A percentile compares a stretch with the other conserved stretches of the same genome.
Evolutionary conservation across 2,797 vertebrate genomes (phyloP).

Genomic region (Paratrypauchen microcephalus): DNA sequence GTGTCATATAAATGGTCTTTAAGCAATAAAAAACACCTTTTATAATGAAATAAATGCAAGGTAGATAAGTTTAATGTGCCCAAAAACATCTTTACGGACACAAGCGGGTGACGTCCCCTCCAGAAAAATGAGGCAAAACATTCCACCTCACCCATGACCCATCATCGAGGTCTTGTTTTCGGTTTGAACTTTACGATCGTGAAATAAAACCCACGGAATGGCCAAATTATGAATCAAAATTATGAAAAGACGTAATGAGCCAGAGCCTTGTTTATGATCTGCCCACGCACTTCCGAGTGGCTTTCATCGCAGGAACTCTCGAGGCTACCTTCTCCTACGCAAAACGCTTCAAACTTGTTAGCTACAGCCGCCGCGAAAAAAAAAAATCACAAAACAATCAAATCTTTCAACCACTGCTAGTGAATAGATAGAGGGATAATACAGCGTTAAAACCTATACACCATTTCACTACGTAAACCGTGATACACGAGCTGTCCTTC

Average conservation of each 20-base stretch:
- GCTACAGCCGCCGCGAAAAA: background rate
- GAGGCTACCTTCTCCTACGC: constrained; percentile 2
- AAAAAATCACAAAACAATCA: background rate
- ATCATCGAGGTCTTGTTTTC: constrained; percentile 25
- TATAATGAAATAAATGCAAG: too few species aligned
- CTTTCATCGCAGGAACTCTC: background rate
- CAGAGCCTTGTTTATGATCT: constrained; percentile 14
- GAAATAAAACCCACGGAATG: constrained; percentile 10
- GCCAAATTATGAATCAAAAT: constrained; percentile 17
- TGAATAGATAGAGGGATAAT: background rate
- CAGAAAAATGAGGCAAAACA: too few species aligned
- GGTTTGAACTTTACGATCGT: constrained; percentile 28
- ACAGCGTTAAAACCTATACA: background rate
- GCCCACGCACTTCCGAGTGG: constrained; percentile 4
- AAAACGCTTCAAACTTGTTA: constrained; percentile 5
- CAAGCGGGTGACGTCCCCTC: too few species aligned
- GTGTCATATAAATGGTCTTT: too few species aligned
- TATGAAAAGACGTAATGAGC: constrained; percentile 16
- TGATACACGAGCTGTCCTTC: background rate
- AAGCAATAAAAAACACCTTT: too few species aligned
- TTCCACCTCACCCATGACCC: too few species aligned
- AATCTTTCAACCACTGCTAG: background rate
- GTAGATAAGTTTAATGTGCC: too few species aligned
- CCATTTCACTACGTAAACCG: background rate
- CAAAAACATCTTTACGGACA: too few species aligned